Evolutionary conservation across 2,797 vertebrate species (phyloP), one percentile per base, ranked within the genome.

Genomic region (Cacajao melanocephalus): DNA sequence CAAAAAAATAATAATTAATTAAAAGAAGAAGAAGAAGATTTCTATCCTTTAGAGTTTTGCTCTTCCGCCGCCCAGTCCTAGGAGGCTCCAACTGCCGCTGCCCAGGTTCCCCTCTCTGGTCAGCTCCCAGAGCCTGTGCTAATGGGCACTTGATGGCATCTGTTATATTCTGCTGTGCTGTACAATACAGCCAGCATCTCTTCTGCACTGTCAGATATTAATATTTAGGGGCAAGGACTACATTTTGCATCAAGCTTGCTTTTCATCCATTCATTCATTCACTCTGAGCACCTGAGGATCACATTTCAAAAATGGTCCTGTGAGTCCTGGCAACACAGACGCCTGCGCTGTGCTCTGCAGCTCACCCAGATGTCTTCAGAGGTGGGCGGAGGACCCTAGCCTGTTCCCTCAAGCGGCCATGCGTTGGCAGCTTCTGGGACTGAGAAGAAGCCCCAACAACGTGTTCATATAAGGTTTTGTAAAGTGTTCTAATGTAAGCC

Each of bases 401-500:
- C 41, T 39, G 52, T n/a, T 82, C 24, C 57, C 30, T 1, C 2
- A 79, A 41, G 75, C 10, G 61, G 50, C 13, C 30, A 7, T 39
- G 13, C 26, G 0, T n/a, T 14, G 1, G n/a, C 7, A 28, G 1
- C 50, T 50, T 17, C 22, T 24, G 20, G 22, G 28, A 22, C 26
- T 50, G 19, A 33, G 22, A 11, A 28, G 7, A 7, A 20, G 4
- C 33, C n/a, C 26, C 44, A 36, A 44, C 12, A 12, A 26, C 0
- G 10, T 10, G 80, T 13, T 28, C 48, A 28, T 50, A 7, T 41
- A 39, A 3, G 4, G 17, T 58, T 52, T 44, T 61, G 30, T 36
- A 46, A 72, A 46, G 57, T 36, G 33, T 72, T n/a, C 33, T 57
- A 46, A 48, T 30, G 61, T 86, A 50, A 85, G 57, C 57, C 57